Evolutionary conservation across 2,888 invertebrate genomes (phyloP).

Genomic region (Chironomus riparius): DNA sequence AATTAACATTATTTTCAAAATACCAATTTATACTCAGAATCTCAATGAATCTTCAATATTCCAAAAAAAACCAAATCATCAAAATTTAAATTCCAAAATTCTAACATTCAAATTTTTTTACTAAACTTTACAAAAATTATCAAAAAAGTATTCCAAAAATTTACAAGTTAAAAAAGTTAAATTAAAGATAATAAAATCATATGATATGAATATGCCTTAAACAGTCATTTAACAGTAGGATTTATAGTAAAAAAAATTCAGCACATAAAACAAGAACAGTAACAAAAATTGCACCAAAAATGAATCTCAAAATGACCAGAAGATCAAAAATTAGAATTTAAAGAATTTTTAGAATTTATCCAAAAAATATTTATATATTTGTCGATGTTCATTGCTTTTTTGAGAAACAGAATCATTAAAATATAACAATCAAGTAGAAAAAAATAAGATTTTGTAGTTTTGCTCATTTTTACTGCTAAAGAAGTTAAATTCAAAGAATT

Average conservation of each 20-base stretch:
- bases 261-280: too few relatives aligned
- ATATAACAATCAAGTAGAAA: conserved; percentile 8
- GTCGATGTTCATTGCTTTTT: conserved; percentile 11
- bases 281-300: not conserved
- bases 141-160: not conserved
- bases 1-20: too few relatives aligned
- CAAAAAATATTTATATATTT: not conserved
- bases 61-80: too few relatives aligned
- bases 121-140: too few relatives aligned
- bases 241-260: not conserved
- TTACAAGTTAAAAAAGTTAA: not conserved
- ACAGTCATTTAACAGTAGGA: not conserved
- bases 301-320: not conserved
- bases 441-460: conserved; percentile 4
- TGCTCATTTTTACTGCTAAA: not conserved
- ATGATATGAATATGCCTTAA: not conserved
- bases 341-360: not conserved
- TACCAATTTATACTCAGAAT: too few relatives aligned
- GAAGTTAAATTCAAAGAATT: not conserved
- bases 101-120: too few relatives aligned
- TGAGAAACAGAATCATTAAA: not conserved
- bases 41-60: too few relatives aligned
- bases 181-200: too few relatives aligned
- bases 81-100: too few relatives aligned
- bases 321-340: not conserved